Conservation (phyloP, 2,113 vertebrate genomes). For the Oryzias woworae region DNA sequence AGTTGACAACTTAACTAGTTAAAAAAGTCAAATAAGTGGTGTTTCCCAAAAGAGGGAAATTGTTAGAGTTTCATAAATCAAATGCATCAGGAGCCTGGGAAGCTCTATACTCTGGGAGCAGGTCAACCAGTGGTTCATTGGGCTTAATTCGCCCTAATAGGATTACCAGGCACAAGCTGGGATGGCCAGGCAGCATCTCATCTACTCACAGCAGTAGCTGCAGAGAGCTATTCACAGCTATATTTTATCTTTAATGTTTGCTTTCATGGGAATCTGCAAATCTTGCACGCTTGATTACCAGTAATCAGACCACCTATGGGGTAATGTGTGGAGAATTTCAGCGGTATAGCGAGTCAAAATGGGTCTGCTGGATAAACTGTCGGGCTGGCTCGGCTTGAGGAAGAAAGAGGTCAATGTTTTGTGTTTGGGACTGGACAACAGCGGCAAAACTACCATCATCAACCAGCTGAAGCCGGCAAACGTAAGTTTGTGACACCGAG, state of each 20-base stretch:
- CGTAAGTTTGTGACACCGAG: conserved; percentile 75
- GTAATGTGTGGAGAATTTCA: conserved; percentile 25
- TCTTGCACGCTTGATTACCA: conserved; percentile 2
- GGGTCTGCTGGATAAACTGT: conserved; percentile 94
- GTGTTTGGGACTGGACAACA: conserved; percentile 96
- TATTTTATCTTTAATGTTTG: conserved; percentile 14
- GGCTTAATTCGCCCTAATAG: conserved; percentile 66
- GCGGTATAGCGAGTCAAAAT: conserved; percentile 65
- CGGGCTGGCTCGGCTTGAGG: conserved; percentile 90
- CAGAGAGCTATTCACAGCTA: neutral
- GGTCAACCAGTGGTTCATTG: conserved; percentile 49
- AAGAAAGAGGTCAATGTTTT: conserved; percentile 96
- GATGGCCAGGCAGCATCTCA: conserved; percentile 42
- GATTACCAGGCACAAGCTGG: conserved; percentile 65
- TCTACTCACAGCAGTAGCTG: conserved; percentile 19
- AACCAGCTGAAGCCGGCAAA: conserved; percentile 95
- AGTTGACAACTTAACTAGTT: neutral
- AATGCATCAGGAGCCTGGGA: conserved; percentile 23
- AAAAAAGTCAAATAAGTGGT: neutral
- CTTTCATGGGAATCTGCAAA: conserved; percentile 4
- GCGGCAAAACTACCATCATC: conserved; percentile 97
- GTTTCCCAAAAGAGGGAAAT: conserved; percentile 7
- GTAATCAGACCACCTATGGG: conserved; percentile 41
- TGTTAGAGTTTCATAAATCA: conserved; percentile 39
- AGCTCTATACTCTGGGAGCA: conserved; percentile 20